Evolutionary conservation across 2,888 invertebrate genomes (phyloP).

Genomic region (Oscheius sp.): DNA sequence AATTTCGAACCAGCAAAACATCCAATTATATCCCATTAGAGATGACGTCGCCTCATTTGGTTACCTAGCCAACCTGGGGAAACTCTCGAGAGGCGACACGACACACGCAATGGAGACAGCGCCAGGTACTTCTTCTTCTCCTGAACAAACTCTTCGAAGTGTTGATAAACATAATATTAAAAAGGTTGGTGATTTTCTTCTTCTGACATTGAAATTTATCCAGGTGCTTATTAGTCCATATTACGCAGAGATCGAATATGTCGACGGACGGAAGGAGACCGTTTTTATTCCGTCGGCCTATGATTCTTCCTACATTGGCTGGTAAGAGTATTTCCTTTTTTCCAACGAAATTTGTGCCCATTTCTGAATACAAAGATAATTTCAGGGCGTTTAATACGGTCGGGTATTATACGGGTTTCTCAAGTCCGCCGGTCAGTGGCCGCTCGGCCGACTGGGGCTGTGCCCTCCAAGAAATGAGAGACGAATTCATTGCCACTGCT

Average conservation of each 20-base stretch:
- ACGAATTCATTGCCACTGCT: conserved; percentile 26
- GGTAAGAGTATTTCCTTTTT: background rate
- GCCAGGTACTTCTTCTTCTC: background rate
- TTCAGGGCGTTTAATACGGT: conserved; percentile 12
- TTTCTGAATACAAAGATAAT: too few relatives aligned
- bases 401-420: conserved; percentile 20
- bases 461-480: conserved; percentile 3
- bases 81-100: too few relatives aligned
- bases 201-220: too few relatives aligned
- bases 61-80: too few relatives aligned
- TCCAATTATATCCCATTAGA: too few relatives aligned
- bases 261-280: background rate
- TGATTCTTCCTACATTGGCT: conserved; percentile 12
- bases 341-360: too few relatives aligned
- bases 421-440: conserved; percentile 26
- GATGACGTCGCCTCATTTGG: too few relatives aligned
- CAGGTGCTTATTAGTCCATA: conserved; percentile 4
- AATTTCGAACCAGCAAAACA: too few relatives aligned
- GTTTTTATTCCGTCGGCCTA: conserved; percentile 1
- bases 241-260: conserved; percentile 3
- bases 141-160: conserved; percentile 6
- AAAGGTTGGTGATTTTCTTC: background rate
- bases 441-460: background rate
- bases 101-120: too few relatives aligned
- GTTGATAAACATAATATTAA: conserved; percentile 9